phyloP scores from a whole-genome alignment of 2,113 vertebrate genomes.

The Tragulus kanchil region DNA sequence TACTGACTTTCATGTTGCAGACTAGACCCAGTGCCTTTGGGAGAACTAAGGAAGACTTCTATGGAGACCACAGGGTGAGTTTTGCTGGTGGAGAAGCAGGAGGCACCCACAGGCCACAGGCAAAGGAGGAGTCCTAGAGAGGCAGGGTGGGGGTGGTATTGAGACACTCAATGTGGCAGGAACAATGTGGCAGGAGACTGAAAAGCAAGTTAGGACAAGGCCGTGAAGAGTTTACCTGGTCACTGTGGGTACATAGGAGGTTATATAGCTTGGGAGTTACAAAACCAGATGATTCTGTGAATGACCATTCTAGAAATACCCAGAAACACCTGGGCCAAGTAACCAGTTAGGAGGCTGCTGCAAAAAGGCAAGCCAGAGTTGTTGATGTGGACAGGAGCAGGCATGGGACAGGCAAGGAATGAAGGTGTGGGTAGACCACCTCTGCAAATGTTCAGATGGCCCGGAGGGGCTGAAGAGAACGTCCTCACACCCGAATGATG shows the following conservation, averaged over 20 bases:
- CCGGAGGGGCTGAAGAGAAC: neutral
- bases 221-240: neutral
- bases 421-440: rapidly evolving
- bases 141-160: rapidly evolving
- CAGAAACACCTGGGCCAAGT: neutral
- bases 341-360: neutral
- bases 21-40: neutral
- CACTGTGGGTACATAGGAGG: neutral
- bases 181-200: neutral
- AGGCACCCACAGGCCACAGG: neutral
- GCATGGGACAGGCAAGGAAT: neutral
- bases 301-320: neutral
- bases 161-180: neutral
- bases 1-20: neutral
- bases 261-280: neutral
- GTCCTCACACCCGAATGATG: neutral
- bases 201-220: neutral
- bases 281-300: neutral
- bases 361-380: neutral
- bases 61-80: too few species aligned
- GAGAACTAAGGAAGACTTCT: neutral
- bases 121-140: neutral
- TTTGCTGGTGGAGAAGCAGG: neutral
- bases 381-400: neutral
- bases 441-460: rapidly evolving